Percentiles rank a stretch among this genome's conserved stretches.
Evolutionary conservation across 2,888 invertebrate species (phyloP).

Genomic region (Heliconius erato): DNA sequence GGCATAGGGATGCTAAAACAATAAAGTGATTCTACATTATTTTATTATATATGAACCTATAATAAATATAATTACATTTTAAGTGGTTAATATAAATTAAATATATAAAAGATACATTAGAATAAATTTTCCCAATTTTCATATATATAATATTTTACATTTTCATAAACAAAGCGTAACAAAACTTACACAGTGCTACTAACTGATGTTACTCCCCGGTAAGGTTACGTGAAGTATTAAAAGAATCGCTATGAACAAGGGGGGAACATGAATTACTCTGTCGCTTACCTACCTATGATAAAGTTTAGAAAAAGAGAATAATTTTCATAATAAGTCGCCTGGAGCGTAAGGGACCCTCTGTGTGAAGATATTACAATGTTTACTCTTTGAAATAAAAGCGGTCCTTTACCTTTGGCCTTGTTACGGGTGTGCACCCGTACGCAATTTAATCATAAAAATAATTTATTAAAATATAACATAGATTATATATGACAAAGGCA

Average conservation of each 20-base stretch:
- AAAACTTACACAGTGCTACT: neutral
- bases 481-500: neutral
- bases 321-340: conserved; percentile 49
- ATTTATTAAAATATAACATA: conserved; percentile 21
- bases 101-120: neutral
- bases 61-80: no score
- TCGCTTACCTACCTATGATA: conserved; percentile 45
- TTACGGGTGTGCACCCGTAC: conserved; percentile 32
- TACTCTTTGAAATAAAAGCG: conserved; percentile 52
- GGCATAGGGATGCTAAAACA: no score
- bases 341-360: conserved; percentile 51
- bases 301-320: conserved; percentile 40
- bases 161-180: neutral
- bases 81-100: no score
- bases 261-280: conserved; percentile 48
- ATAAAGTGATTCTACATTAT: no score
- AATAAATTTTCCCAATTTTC: neutral
- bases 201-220: neutral
- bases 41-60: no score
- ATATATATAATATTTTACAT: neutral
- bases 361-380: conserved; percentile 51
- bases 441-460: conserved; percentile 37
- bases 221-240: conserved; percentile 11
- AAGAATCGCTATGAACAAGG: conserved; percentile 31
- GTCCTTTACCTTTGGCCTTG: conserved; percentile 50